A percentile compares a stretch with the other conserved stretches of the same genome.
Conservation (phyloP, 2,113 vertebrate genomes). For the Ophthalmolycus amberensis region DNA sequence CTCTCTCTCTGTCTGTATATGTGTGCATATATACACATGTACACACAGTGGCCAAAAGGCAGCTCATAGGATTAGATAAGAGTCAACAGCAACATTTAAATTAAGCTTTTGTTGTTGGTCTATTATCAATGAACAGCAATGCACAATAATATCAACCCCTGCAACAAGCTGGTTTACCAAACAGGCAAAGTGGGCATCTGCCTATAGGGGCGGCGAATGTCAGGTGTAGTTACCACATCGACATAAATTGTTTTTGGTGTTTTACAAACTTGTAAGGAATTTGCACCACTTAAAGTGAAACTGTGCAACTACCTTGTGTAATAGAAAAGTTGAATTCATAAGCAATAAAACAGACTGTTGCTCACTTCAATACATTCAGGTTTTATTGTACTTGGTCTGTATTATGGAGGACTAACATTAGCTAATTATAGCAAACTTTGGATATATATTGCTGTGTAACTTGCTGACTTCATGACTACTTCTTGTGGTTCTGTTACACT, state of each 20-base stretch:
- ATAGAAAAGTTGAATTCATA: neutral
- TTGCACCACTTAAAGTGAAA: neutral
- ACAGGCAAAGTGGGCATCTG: constrained; percentile 21
- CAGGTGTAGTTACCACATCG: neutral
- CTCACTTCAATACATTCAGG: neutral
- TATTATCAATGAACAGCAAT: neutral
- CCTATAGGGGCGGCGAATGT: neutral
- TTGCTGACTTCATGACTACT: neutral
- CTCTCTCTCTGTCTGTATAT: neutral
- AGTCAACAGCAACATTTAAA: neutral
- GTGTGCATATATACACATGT: neutral
- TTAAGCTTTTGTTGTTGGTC: neutral
- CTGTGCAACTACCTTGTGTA: neutral
- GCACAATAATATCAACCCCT: neutral
- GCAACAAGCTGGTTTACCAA: constrained; percentile 5
- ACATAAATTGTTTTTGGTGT: neutral
- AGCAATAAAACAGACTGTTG: neutral
- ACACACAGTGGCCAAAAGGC: neutral
- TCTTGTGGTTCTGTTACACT: neutral
- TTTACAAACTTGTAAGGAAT: neutral
- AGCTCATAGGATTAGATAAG: neutral
- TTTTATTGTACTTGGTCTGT: neutral
- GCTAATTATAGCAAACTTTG: neutral
- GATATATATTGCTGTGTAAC: neutral
- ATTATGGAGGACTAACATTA: neutral